Evolutionary conservation across 2,113 vertebrate species (phyloP).

Genomic region (Dicaeum eximium): DNA sequence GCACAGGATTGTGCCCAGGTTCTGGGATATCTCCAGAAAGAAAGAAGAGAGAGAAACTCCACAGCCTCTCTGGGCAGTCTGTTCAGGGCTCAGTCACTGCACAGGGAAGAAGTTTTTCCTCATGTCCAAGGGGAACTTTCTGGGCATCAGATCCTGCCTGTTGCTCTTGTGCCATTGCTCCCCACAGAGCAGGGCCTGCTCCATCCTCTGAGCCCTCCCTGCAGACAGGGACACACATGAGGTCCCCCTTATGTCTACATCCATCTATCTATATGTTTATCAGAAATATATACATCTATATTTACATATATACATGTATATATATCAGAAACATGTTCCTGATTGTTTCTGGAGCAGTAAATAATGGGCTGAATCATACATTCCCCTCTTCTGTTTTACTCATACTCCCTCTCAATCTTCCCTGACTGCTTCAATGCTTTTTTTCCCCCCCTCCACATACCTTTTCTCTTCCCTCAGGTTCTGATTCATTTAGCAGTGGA

Average conservation of each 20-base stretch:
- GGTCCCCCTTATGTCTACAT: neutral
- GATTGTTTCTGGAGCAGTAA: neutral
- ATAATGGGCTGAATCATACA: neutral
- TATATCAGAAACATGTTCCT: neutral
- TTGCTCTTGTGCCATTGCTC: neutral
- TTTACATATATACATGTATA: rapidly evolving
- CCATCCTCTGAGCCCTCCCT: neutral
- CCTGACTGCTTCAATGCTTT: neutral
- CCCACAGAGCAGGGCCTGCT: neutral
- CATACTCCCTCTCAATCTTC: neutral
- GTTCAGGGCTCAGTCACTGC: rapidly evolving
- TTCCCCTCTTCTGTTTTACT: neutral
- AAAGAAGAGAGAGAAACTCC: too few species aligned
- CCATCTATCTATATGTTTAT: too few species aligned
- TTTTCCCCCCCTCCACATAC: neutral
- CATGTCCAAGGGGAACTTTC: neutral
- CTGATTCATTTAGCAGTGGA: neutral
- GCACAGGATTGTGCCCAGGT: neutral
- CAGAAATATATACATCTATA: neutral
- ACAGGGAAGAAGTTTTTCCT: neutral
- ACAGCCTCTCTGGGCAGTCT: neutral
- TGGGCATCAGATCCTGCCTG: rapidly evolving
- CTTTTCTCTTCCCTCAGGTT: neutral
- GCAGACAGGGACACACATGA: neutral
- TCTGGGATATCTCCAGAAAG: neutral